Evolutionary conservation across 2,888 invertebrate species (phyloP).

Genomic region (Laspeyria flexula): DNA sequence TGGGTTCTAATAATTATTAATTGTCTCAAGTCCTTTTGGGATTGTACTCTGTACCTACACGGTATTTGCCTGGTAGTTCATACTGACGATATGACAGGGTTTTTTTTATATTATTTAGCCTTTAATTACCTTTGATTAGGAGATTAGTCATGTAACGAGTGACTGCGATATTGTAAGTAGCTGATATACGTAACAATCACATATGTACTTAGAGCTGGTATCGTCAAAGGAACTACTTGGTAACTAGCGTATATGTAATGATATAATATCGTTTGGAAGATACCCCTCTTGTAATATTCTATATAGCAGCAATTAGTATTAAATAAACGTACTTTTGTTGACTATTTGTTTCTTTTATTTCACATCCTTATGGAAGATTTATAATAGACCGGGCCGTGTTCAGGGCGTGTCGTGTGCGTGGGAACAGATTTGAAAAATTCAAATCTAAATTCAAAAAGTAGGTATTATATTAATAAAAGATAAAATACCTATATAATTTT

Average conservation of each 20-base stretch:
- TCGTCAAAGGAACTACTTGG: neutral
- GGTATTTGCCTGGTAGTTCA: constrained; percentile 21
- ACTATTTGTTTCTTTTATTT: constrained; percentile 26
- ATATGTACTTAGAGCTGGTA: constrained; percentile 1
- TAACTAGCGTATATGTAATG: neutral
- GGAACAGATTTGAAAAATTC: no score
- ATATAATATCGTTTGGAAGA: neutral
- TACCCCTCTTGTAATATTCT: constrained; percentile 18
- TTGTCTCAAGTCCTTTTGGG: constrained; percentile 1
- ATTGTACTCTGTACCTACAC: constrained; percentile 29
- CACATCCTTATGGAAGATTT: neutral
- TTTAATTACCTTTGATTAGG: neutral
- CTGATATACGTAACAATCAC: constrained; percentile 3
- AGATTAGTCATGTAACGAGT: constrained; percentile 1
- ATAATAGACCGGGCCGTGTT: no score
- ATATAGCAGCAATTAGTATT: constrained; percentile 35
- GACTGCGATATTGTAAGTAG: neutral
- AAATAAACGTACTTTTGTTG: constrained; percentile 46
- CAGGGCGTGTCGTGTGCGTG: no score
- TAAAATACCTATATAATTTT: no score
- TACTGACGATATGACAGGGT: neutral
- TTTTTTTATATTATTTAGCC: neutral
- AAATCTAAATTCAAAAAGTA: no score
- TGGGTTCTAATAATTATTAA: no score
- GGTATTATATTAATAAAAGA: no score